Base-by-base conservation (phyloP, 2,888 invertebrate genomes). In the Lochmaea capreae region DNA sequence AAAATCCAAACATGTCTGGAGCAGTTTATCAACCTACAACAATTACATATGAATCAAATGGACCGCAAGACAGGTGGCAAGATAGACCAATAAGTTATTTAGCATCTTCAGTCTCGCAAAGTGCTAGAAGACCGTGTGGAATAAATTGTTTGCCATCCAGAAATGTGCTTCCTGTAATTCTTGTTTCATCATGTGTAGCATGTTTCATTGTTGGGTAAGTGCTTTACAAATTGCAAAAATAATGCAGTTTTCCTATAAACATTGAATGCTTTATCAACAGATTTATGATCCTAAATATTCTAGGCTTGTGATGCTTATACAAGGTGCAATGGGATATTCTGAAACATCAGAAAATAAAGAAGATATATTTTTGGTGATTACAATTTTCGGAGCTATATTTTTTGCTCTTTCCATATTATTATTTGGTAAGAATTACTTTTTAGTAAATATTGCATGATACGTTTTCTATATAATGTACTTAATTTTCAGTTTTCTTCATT, bases 21-120 rank as follows among this genome's bases (percentile, higher is more conserved):
- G 93, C 93, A 75, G 93, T 94, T 65, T 94, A 94, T 87, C 93
- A 93, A 86, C 93, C 94, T 16, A 94, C 94, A 76, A 94, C 94
- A 79, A 93, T 93, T 78, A 93, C 93, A 71, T 93, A 93, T 85
- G 93, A 93, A 85, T 82, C 88, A 77, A 84, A 87, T 81, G 81
- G 84, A 61, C 82, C 84, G 12, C 84, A 83, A 72, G 86, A 86
- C 58, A 78, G 85, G 66, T 86, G 87, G 86, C 85, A 85, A 26
- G 84, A 86, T 65, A 82, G 86, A 81, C 85, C 88, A 74, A 84
- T 87, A 69, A 86, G 87, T 76, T 86, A 87, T 84, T 79, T 88
- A 79, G 84, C 86, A 75, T 82, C 83, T 78, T 83, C 87, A 65
- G 90, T 91, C 74, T 89, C 90, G 14, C 82, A 86, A 85, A 90